Evolutionary conservation across 2,113 vertebrate genomes (phyloP), one percentile per base, ranked within the genome.

Genomic region (Chrysemys picta): DNA sequence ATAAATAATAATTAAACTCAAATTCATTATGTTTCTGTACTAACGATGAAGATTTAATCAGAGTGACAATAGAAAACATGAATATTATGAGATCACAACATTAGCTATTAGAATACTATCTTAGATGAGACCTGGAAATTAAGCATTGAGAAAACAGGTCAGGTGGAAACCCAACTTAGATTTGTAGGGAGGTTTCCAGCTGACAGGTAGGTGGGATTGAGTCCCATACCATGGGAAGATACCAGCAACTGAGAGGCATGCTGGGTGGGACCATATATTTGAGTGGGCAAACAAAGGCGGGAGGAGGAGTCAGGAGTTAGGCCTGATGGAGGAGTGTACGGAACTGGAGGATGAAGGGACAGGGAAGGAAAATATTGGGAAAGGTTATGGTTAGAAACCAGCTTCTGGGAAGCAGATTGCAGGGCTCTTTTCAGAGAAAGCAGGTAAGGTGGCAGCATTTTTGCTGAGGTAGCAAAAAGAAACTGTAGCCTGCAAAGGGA

Each of bases 211-310:
- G 54, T 2, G 17, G 31, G 53, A n/a, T 4, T 31, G 13, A 19
- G 42, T 25, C 22, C 10, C 75, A 78, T 78, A 29, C 16, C 12
- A 76, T 12, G 27, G 14, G 80, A 45, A 89, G 31, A 29, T 25
- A 85, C 16, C 53, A 82, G 31, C 29, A 88, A 25, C 25, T 75
- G 56, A 95, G 85, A 54, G 38, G 31, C 25, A 83, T 5, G 57
- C 12, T 25, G 79, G 80, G 85, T 0, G 85, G 50, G 53, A 62
- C 45, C 65, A 69, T n/a, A 59, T 79, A 35, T 53, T 85, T 83
- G 78, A 87, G 76, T 0, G 0, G 53, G 14, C 24, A 62, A 85
- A 59, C 52, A 75, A 24, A 0, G 3, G 81, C 19, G 45, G n/a
- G 6, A 21, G n/a, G 80, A 53, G 38, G 0, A 1, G 29, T n/a